Evolutionary conservation across 2,888 invertebrate species (phyloP).

Genomic region (Hydroisotoma schaefferi): DNA sequence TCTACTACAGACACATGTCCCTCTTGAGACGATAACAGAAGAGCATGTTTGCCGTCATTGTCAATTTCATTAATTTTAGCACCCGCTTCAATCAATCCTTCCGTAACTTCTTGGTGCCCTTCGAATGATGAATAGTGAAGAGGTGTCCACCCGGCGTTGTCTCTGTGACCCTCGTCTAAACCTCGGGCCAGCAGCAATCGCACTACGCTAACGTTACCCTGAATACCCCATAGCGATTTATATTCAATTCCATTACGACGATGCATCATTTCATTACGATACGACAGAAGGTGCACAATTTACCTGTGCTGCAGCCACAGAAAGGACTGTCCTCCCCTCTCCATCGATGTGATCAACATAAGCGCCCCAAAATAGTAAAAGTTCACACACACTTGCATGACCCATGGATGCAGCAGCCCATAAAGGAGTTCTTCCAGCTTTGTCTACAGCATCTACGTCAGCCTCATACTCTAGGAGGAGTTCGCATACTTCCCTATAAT

Average conservation of each 20-base stretch:
- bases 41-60: constrained; percentile 82
- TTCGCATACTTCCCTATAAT: constrained; percentile 77
- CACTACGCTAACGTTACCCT: constrained; percentile 84
- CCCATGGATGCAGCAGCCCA: constrained; percentile 94
- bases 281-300: too few species aligned
- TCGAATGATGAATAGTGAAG: constrained; percentile 94
- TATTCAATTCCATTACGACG: too few species aligned
- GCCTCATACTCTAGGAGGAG: constrained; percentile 85
- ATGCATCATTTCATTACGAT: too few species aligned
- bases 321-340: constrained; percentile 78
- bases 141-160: constrained; percentile 80
- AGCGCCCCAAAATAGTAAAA: constrained; percentile 91
- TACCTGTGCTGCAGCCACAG: constrained; percentile 53
- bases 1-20: constrained; percentile 69
- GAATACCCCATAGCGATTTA: constrained; percentile 52
- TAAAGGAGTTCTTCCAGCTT: constrained; percentile 75
- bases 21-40: constrained; percentile 78
- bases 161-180: constrained; percentile 60
- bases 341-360: constrained; percentile 91
- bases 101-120: constrained; percentile 79
- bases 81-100: constrained; percentile 77
- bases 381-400: constrained; percentile 77
- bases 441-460: constrained; percentile 82
- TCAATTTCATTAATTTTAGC: constrained; percentile 84
- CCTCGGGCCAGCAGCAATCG: constrained; percentile 81